These are phyloP conservation scores for Montifringilla adamsi DNA, from an alignment of 2,113 vertebrate species.

Conservation along the genomic window DNA sequence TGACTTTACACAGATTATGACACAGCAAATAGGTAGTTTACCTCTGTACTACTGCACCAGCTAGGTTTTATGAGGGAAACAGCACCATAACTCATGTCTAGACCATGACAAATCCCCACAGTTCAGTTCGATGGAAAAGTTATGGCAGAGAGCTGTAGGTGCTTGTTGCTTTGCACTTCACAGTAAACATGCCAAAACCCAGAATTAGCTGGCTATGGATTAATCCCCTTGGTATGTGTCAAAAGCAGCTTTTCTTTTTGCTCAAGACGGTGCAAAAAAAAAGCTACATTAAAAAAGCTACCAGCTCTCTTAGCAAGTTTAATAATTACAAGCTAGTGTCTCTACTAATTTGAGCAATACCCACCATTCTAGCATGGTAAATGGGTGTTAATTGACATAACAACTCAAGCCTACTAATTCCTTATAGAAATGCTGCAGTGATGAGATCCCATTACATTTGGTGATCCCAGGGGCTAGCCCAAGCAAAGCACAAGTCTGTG, in stretches of 20 bases:
- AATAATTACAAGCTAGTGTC: background rate
- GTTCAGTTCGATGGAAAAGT: background rate
- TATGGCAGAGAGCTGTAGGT: background rate
- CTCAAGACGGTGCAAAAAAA: background rate
- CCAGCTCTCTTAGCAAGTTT: background rate
- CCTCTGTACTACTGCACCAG: background rate
- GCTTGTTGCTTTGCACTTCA: background rate
- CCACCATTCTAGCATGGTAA: background rate
- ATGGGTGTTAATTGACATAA: background rate
- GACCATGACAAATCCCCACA: background rate
- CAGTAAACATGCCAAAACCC: background rate
- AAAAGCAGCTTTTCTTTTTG: background rate
- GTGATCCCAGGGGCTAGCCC: background rate
- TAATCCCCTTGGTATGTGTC: background rate
- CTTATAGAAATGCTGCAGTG: background rate
- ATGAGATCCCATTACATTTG: background rate
- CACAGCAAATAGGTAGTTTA: background rate
- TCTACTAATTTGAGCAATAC: background rate
- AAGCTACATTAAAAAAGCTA: background rate
- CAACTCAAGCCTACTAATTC: background rate
- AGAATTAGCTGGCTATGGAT: background rate
- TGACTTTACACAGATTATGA: background rate
- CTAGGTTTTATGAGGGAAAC: background rate
- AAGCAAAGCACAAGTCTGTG: background rate
- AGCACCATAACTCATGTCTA: background rate